These are phyloP conservation scores for Leucophora obtusa DNA, from an alignment of 2,888 invertebrate genomes.

Conservation along the genomic window DNA sequence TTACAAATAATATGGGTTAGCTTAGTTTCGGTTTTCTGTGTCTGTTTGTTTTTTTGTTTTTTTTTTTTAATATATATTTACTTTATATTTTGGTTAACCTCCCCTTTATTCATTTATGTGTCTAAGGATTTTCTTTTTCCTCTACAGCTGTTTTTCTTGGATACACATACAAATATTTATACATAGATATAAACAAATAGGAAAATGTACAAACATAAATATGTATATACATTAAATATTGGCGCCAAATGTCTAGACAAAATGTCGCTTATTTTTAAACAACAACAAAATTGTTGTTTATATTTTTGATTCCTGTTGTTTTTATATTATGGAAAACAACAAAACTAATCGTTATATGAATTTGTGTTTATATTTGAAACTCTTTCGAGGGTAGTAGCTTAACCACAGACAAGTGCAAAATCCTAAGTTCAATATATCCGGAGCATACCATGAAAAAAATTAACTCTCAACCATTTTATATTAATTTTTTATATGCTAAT, in stretches of 20 bases:
- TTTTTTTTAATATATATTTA: neutral
- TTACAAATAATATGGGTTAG: constrained; percentile 18
- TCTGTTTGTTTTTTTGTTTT: too few species aligned
- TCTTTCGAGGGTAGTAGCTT: neutral
- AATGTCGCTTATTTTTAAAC: constrained; percentile 64
- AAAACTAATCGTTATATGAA: constrained; percentile 21
- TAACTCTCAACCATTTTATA: too few species aligned
- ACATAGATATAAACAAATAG: neutral
- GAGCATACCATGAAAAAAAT: too few species aligned
- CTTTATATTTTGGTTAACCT: constrained; percentile 12
- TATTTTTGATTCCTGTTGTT: constrained; percentile 53
- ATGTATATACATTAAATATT: constrained; percentile 43
- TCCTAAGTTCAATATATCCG: constrained; percentile 38
- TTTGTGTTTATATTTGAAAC: constrained; percentile 15
- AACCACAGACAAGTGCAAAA: neutral
- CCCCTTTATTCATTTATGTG: constrained; percentile 21
- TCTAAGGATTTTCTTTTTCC: constrained; percentile 1
- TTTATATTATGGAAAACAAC: constrained; percentile 9
- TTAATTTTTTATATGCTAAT: too few species aligned
- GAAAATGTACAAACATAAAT: neutral
- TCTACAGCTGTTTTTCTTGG: constrained; percentile 11
- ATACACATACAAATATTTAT: neutral
- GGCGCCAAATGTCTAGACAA: constrained; percentile 72
- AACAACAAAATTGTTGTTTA: constrained; percentile 18
- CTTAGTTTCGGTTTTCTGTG: neutral